These are phyloP conservation scores for Drosophila tripunctata DNA, from an alignment of 2,888 invertebrate genomes.

Conservation along the genomic window DNA sequence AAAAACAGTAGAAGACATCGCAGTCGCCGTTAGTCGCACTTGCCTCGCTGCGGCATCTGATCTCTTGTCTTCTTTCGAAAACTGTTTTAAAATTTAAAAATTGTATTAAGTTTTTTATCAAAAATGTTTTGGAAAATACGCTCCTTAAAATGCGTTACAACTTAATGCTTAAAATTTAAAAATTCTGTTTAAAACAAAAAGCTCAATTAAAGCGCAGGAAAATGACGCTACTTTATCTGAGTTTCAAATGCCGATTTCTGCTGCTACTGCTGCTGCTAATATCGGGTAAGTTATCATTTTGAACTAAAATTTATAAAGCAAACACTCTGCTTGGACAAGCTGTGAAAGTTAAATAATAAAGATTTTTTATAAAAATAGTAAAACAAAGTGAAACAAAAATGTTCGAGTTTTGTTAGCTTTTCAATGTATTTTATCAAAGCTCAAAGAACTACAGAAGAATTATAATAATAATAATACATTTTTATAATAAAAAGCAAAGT, in stretches of 20 bases:
- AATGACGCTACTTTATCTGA: conserved; percentile 32
- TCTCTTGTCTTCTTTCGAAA: conserved; percentile 17
- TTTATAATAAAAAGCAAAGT: too few species aligned
- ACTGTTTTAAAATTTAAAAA: background rate
- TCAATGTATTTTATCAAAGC: too few species aligned
- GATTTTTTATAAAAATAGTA: too few species aligned
- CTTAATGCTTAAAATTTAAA: conserved; percentile 9
- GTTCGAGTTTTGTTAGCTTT: too few species aligned
- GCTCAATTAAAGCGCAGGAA: background rate
- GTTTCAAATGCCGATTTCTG: conserved; percentile 17
- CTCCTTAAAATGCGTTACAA: background rate
- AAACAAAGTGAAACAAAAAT: too few species aligned
- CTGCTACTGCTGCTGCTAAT: conserved; percentile 47
- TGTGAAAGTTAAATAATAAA: too few species aligned
- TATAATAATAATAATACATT: too few species aligned
- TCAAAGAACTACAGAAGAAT: too few species aligned
- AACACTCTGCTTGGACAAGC: too few species aligned
- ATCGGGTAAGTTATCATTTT: conserved; percentile 40
- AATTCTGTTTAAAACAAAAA: conserved; percentile 2
- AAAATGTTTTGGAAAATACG: conserved; percentile 23
- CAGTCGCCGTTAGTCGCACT: conserved; percentile 55
- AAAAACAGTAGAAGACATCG: conserved; percentile 43
- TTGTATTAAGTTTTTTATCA: background rate
- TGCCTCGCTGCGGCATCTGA: conserved; percentile 40
- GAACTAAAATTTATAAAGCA: too few species aligned